Conservation (phyloP, 2,797 vertebrate species). For the Cyclopterus lumpus region DNA sequence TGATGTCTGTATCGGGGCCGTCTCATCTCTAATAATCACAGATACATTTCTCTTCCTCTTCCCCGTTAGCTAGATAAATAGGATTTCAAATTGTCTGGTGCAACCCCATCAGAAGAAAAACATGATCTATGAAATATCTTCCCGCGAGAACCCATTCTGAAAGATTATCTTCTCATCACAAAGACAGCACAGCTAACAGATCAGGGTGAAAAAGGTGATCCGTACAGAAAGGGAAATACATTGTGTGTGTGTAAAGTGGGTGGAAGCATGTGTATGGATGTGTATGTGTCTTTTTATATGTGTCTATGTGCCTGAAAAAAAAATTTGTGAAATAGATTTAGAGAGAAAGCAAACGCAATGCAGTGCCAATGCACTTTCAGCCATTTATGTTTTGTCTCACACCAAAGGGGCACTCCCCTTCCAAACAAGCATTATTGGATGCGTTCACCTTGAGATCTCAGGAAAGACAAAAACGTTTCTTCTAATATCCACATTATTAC, state of each 20-base stretch:
- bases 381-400: constrained; percentile 16
- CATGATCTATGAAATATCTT: constrained; percentile 76
- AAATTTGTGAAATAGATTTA: constrained; percentile 33
- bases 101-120: constrained; percentile 71
- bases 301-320: constrained; percentile 39
- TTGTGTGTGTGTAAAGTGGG: constrained; percentile 12
- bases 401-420: constrained; percentile 31
- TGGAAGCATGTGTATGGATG: constrained; percentile 13
- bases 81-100: constrained; percentile 78
- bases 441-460: constrained; percentile 59
- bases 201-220: constrained; percentile 63
- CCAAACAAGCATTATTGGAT: constrained; percentile 70
- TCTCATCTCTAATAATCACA: constrained; percentile 75
- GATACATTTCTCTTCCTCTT: constrained; percentile 71
- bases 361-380: constrained; percentile 21
- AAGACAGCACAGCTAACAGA: constrained; percentile 66
- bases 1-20: constrained; percentile 71
- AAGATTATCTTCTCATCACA: constrained; percentile 77
- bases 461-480: constrained; percentile 74
- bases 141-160: constrained; percentile 68
- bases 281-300: constrained; percentile 8
- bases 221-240: constrained; percentile 48
- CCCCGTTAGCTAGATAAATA: constrained; percentile 76
- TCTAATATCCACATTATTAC: constrained; percentile 74
- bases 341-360: constrained; percentile 20